Evolutionary conservation across 2,888 invertebrate species (phyloP).

Genomic region (Lacanobia oleracea): DNA sequence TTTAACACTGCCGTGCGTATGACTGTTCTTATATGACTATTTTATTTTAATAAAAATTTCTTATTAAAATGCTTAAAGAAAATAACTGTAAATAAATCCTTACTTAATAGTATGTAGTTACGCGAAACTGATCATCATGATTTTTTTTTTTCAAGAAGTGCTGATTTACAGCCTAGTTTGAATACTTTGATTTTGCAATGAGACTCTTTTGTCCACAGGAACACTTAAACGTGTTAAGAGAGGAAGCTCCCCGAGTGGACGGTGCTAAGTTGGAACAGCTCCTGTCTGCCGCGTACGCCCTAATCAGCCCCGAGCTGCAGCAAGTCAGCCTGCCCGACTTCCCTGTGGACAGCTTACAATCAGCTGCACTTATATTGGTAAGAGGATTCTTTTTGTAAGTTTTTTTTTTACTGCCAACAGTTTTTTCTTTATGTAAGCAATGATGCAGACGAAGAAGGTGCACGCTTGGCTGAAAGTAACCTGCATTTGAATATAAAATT

Average conservation of each 20-base stretch:
- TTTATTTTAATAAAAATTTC: background rate
- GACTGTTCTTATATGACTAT: background rate
- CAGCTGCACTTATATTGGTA: conserved; percentile 93
- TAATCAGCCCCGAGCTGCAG: conserved; percentile 94
- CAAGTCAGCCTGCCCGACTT: conserved; percentile 96
- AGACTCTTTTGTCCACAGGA: conserved; percentile 80
- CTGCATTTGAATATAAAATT: no score
- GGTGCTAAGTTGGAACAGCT: conserved; percentile 91
- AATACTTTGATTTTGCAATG: no score
- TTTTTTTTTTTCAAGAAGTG: no score
- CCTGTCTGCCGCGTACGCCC: conserved; percentile 94
- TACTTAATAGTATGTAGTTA: no score
- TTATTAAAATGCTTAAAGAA: background rate
- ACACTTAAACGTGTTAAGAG: conserved; percentile 84
- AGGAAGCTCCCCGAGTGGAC: conserved; percentile 85
- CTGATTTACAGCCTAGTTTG: no score
- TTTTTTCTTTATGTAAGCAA: no score
- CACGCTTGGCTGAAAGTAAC: background rate
- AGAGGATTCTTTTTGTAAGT: conserved; percentile 54
- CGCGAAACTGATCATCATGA: no score
- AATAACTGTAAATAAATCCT: no score
- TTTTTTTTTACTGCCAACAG: no score
- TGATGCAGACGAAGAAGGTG: background rate
- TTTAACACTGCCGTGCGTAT: background rate
- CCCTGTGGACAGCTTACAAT: conserved; percentile 94